These are phyloP conservation scores for Melanostoma scalare DNA, from an alignment of 2,888 invertebrate genomes.

Conservation along the genomic window DNA sequence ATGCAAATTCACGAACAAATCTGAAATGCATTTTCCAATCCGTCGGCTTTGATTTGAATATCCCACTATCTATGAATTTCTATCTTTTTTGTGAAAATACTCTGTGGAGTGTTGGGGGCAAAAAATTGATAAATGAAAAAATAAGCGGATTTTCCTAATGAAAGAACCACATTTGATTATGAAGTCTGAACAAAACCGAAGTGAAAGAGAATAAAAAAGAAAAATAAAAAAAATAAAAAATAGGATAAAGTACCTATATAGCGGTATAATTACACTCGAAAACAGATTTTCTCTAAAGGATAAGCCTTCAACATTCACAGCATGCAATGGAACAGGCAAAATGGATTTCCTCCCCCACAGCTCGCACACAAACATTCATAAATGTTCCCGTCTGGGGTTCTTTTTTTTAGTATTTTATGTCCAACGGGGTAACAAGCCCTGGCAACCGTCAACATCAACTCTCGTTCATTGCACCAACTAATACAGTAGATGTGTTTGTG, in stretches of 20 bases:
- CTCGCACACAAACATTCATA: slow-evolving; percentile 15
- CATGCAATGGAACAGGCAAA: slow-evolving; percentile 43
- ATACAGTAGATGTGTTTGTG: slow-evolving; percentile 1
- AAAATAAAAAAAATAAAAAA: neutral
- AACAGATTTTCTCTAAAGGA: slow-evolving; percentile 38
- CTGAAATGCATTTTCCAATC: too few species aligned
- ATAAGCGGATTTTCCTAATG: slow-evolving; percentile 31
- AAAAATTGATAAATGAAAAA: neutral
- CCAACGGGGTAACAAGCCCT: slow-evolving; percentile 30
- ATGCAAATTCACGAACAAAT: too few species aligned
- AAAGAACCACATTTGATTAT: slow-evolving; percentile 49
- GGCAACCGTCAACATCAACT: slow-evolving; percentile 44
- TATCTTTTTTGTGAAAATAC: too few species aligned
- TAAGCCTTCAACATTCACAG: slow-evolving; percentile 50
- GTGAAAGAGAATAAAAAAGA: neutral
- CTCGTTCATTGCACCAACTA: slow-evolving; percentile 54
- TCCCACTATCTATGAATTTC: too few species aligned
- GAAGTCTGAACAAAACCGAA: slow-evolving; percentile 7
- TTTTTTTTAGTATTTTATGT: slow-evolving; percentile 40
- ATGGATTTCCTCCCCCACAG: slow-evolving; percentile 35
- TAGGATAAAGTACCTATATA: slow-evolving; percentile 4
- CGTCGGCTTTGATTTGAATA: too few species aligned
- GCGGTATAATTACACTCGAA: slow-evolving; percentile 47
- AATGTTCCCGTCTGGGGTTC: slow-evolving; percentile 20
- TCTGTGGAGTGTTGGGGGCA: too few species aligned